A percentile compares a stretch with the other conserved stretches of the same genome.
Conservation (phyloP, 1,140 invertebrate genomes). For the Eumaeus atala region DNA sequence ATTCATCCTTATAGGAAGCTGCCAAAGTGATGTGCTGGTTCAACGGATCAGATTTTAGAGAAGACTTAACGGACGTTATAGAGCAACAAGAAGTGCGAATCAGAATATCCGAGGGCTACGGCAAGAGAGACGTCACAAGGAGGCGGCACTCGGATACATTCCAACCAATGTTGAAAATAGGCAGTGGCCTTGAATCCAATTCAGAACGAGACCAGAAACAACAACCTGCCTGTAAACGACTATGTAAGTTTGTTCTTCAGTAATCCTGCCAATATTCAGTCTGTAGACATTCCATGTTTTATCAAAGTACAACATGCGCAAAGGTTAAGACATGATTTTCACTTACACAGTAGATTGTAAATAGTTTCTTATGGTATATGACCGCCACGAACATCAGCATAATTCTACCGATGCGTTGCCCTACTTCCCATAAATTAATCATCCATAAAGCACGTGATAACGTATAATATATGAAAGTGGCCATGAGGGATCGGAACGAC, state of each 20-base stretch:
- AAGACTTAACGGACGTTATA: constrained; percentile 62
- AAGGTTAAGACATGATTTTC: too few species aligned
- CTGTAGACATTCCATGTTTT: too few species aligned
- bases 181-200: constrained; percentile 48
- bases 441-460: too few species aligned
- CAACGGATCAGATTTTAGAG: constrained; percentile 60
- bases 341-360: too few species aligned
- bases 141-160: constrained; percentile 55
- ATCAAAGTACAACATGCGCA: too few species aligned
- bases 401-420: too few species aligned
- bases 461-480: too few species aligned
- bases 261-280: not conserved
- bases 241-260: constrained; percentile 34
- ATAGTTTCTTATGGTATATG: too few species aligned
- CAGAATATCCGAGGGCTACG: constrained; percentile 51
- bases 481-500: too few species aligned
- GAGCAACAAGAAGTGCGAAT: constrained; percentile 65
- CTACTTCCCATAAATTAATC: too few species aligned
- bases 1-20: constrained; percentile 44
- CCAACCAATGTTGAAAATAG: constrained; percentile 59
- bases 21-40: constrained; percentile 69
- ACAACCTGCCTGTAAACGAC: constrained; percentile 42
- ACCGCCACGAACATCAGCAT: too few species aligned
- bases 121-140: constrained; percentile 37
- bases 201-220: constrained; percentile 46